A percentile compares a stretch with the other conserved stretches of the same genome.
Evolutionary conservation across 2,113 vertebrate genomes (phyloP).

Genomic region (Semicossyphus pulcher): DNA sequence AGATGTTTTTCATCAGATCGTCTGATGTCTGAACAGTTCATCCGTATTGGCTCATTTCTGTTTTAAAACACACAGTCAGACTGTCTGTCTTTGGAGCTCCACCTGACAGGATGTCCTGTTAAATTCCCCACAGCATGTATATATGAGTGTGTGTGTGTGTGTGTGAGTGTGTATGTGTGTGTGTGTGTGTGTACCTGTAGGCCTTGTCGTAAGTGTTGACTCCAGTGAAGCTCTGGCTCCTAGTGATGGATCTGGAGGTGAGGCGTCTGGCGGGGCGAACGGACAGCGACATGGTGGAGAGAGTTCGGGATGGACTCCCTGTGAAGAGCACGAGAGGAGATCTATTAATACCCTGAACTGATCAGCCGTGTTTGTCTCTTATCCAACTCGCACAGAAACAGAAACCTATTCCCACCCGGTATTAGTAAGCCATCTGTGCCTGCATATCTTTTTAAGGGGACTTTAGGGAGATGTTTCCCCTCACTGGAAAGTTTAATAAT

Average conservation of each 20-base stretch:
- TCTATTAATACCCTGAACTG: not conserved
- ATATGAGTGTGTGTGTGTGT: conserved; percentile 10
- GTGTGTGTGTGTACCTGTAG: conserved; percentile 83
- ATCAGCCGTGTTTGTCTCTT: not conserved
- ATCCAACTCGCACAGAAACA: not conserved
- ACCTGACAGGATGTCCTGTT: conserved; percentile 21
- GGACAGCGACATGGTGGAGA: conserved; percentile 96
- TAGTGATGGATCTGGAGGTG: conserved; percentile 90
- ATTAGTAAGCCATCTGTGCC: no score
- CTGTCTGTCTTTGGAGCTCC: conserved; percentile 5
- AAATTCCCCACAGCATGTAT: not conserved
- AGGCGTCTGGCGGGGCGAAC: conserved; percentile 89
- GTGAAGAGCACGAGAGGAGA: conserved; percentile 33
- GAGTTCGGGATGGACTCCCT: conserved; percentile 92
- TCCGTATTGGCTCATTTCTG: not conserved
- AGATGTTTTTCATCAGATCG: not conserved
- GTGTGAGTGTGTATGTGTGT: conserved; percentile 4
- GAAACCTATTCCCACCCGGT: not conserved
- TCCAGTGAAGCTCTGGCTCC: conserved; percentile 96
- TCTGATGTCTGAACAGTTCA: not conserved
- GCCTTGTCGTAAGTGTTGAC: conserved; percentile 91
- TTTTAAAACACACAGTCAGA: not conserved
- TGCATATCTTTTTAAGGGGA: no score
- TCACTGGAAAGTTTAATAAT: no score
- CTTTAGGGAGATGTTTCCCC: no score